Conservation (phyloP, 2,113 vertebrate genomes). For the Corythaeola cristata region DNA sequence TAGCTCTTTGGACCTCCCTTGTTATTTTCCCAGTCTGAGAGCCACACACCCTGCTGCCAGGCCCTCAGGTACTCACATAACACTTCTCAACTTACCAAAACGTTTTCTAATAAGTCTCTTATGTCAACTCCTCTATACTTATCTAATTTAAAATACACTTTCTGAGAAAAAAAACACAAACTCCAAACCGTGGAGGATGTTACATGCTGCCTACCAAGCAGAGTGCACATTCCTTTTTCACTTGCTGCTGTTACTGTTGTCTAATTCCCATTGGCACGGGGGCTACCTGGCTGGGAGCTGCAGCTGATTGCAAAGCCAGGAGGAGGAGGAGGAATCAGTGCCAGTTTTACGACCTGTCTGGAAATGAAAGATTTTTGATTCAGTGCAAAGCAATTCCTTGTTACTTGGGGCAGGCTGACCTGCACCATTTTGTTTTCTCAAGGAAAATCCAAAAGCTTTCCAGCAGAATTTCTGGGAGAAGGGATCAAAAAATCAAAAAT, state of each 20-base stretch:
- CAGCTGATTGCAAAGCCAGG: background rate
- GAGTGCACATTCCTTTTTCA: background rate
- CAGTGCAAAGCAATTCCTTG: background rate
- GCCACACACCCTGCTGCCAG: background rate
- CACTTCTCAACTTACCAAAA: background rate
- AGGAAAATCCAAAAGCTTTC: background rate
- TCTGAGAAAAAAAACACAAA: background rate
- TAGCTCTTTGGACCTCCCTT: background rate
- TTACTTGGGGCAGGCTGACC: background rate
- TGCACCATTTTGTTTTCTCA: background rate
- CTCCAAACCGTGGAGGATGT: background rate
- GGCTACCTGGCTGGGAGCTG: background rate
- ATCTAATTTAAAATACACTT: background rate
- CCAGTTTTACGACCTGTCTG: background rate
- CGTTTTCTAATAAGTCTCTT: background rate
- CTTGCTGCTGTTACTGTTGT: background rate
- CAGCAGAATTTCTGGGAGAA: background rate
- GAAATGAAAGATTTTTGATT: background rate
- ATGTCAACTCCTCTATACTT: background rate
- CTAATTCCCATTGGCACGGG: fast-evolving
- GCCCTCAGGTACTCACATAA: background rate
- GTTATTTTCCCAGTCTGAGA: background rate
- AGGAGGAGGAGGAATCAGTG: background rate
- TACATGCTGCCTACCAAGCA: background rate
- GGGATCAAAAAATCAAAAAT: background rate